Percentiles rank a stretch among this genome's conserved stretches.
These are phyloP conservation scores for Podiceps cristatus DNA, from an alignment of 2,113 vertebrate species.

Conservation along the genomic window DNA sequence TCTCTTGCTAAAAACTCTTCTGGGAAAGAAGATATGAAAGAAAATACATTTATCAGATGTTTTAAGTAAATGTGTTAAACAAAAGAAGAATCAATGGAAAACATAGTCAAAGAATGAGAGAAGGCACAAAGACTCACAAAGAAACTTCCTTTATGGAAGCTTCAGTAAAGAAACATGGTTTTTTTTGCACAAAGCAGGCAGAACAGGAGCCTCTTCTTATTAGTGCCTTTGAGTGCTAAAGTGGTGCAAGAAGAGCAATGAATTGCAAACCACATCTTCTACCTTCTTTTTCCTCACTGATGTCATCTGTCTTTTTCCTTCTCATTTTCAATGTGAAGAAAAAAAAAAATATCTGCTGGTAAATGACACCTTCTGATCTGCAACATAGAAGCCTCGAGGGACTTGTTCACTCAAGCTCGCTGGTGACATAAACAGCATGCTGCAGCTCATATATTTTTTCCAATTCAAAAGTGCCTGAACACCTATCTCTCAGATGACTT, in stretches of 20 bases:
- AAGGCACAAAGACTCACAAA: background rate
- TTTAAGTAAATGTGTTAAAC: background rate
- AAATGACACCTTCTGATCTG: constrained; percentile 13
- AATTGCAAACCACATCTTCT: background rate
- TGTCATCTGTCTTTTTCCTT: background rate
- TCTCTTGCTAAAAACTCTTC: background rate
- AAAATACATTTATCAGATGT: background rate
- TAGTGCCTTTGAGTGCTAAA: background rate
- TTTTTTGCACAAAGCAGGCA: background rate
- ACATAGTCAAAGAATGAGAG: background rate
- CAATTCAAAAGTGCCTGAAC: background rate
- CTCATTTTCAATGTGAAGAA: background rate
- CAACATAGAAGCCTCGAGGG: background rate
- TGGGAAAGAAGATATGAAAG: background rate
- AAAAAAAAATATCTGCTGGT: background rate
- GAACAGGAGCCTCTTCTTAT: background rate
- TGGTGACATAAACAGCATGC: constrained; percentile 15
- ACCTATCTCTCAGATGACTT: constrained; percentile 3
- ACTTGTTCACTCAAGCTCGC: background rate
- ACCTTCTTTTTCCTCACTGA: background rate
- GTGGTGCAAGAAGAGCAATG: background rate
- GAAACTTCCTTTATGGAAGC: background rate
- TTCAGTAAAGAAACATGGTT: background rate
- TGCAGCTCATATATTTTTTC: constrained; percentile 20
- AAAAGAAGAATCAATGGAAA: background rate